Evolutionary conservation across 92 coral and sea anemone genomes (phyloP), one percentile per base, ranked within the genome.

Genomic region (Paramuricea clavata): DNA sequence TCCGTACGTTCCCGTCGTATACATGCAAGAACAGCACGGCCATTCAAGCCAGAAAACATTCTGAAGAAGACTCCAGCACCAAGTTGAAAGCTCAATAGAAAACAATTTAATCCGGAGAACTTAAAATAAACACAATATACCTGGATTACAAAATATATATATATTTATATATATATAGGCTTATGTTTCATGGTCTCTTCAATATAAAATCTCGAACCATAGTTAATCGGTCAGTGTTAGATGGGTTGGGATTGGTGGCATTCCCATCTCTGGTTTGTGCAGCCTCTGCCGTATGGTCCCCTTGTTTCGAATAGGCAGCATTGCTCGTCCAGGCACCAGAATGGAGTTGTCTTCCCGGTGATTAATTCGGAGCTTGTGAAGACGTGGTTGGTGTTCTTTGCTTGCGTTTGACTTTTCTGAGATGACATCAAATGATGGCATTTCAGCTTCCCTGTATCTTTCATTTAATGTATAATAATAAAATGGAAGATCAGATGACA

Each of bases 291-390:
- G 12, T 26, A 87, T 23, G 31, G 85, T 82, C 2, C 33, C 44
- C n/a, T 74, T 65, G 27, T 91, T 26, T 71, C 91, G 74, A 7
- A 83, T 80, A 49, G 91, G 93, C 9, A 91, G 74, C 78, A 91
- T 50, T 13, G 93, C 90, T 75, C 91, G 75, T 11, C 87, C 94
- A 59, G 87, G 56, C 0, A 87, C 94, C 69, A 91, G 26, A 12
- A 83, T 86, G 0, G 91, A 87, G 36, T 87, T 80, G 78, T 91
- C 91, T 42, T 91, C 93, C n/a, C 89, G 72, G n/a, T 91, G 91
- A 61, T 91, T 91, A 4, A 91, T 49, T 27, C 89, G 13, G 0
- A 87, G 86, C 12, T 91, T 54, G 25, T 81, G 88, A 25, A 87
- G 54, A 27, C 90, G 56, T 71, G 83, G 28, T 0, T 89, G 94